A percentile compares a stretch with the other conserved stretches of the same genome.
These are phyloP conservation scores for Folsomia candida DNA, from an alignment of 2,888 invertebrate species.

Conservation along the genomic window DNA sequence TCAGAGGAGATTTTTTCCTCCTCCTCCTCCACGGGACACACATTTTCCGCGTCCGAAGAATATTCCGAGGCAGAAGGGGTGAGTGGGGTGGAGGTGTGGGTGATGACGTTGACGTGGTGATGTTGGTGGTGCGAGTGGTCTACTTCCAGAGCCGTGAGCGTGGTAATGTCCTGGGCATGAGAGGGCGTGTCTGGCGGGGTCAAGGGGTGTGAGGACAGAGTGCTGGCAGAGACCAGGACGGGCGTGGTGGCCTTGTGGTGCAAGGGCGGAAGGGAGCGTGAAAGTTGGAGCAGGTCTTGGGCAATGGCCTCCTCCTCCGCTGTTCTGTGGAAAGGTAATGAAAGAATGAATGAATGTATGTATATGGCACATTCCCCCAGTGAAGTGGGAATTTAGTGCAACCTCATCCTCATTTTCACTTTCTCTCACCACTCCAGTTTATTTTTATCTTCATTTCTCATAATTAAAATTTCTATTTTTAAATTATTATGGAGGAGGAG, in stretches of 20 bases:
- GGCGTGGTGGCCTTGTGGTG: slow-evolving; percentile 41
- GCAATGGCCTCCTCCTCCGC: slow-evolving; percentile 87
- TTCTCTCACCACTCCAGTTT: too few species aligned
- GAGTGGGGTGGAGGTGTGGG: slow-evolving; percentile 52
- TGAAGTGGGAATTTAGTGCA: too few species aligned
- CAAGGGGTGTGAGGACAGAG: slow-evolving; percentile 18
- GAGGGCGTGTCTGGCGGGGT: slow-evolving; percentile 27
- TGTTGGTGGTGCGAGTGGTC: neutral
- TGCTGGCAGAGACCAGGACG: slow-evolving; percentile 19
- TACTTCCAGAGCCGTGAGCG: slow-evolving; percentile 2
- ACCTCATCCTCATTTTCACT: too few species aligned
- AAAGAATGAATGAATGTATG: too few species aligned
- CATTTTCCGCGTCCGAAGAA: slow-evolving; percentile 69
- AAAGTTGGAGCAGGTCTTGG: slow-evolving; percentile 60
- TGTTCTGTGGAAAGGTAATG: slow-evolving; percentile 52
- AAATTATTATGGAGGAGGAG: too few species aligned
- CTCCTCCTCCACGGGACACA: slow-evolving; percentile 54
- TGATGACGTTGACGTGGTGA: slow-evolving; percentile 39
- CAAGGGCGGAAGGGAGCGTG: slow-evolving; percentile 69
- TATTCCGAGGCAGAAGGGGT: slow-evolving; percentile 72
- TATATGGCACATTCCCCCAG: too few species aligned
- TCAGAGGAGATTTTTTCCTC: too few species aligned
- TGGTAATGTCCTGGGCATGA: slow-evolving; percentile 23
- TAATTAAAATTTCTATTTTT: too few species aligned
- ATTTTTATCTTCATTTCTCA: too few species aligned